Evolutionary conservation across 2,888 invertebrate genomes (phyloP), one percentile per base, ranked within the genome.

Genomic region (Cheilosia pagana): DNA sequence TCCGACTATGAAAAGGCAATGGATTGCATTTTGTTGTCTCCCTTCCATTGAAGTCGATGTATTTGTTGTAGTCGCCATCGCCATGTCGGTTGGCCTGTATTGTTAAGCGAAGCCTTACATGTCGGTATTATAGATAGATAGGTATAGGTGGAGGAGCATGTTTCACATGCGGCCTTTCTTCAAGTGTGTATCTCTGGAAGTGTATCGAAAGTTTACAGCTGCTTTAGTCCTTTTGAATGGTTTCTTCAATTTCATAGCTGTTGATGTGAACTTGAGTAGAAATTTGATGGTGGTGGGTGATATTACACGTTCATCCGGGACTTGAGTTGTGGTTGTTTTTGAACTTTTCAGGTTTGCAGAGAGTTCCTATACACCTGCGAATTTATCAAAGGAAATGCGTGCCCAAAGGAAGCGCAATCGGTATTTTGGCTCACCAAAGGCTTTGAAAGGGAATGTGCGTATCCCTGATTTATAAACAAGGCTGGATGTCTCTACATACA

Each of bases 191-290:
- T 82, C 53, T 71, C 57, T 67, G 45, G 45, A 77, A 82, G 77
- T 77, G 60, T 72, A 72, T 72, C 82, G 76, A 72, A 76, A 72
- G 82, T 77, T 76, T 82, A 60, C 71, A 76, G 50, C 68, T 65
- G 65, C 76, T 71, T 82, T 43, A 65, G 77, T 82, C 77, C 82
- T 77, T 82, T 77, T 77, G 72, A 72, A 77, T 82, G 72, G 82
- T 68, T 74, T 74, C 62, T 62, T 63, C 68, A 82, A 77, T 82
- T 77, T 68, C 77, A 72, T 72, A 77, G 72, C 77, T 77, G 77
- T 77, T 82, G 77, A 82, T 82, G 72, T 82, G 62, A 77, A 77
- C 67, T 67, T 77, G 72, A 76, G 76, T 71, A 81, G 76, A 71
- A 59, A 71, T 76, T 76, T 76, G 53, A 76, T 81, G 65, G 59